Evolutionary conservation across 1,140 invertebrate species (phyloP), one percentile per base, ranked within the genome.

Genomic region (Ephestia elutella): DNA sequence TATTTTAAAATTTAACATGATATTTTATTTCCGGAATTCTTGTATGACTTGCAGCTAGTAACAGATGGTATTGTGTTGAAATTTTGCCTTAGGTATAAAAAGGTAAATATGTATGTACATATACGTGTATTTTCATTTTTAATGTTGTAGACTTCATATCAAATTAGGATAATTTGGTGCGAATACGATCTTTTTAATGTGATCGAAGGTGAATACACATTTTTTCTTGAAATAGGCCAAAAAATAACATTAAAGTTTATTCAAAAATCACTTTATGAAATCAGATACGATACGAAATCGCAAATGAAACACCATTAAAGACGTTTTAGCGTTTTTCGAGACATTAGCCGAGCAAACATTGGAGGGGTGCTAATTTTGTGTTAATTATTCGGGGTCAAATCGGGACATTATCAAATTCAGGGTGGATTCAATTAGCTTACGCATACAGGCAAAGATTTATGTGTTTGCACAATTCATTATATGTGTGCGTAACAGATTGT

Each of bases 341-440:
- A 75, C 75, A 78, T 77, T 78, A 75, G 66, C 59, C 62, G 66
- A 62, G 68, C 63, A 75, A 80, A 78, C 73, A 71, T 66, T 51
- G 44, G 65, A 66, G 65, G 57, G 56, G 56, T 56, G 61, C 70
- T 70, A 77, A 78, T 78, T 77, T 62, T 63, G 66, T 71, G 78
- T 79, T 79, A 79, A 81, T 79, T 75, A 80, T 80, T 79, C 74
- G 63, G 63, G 57, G 66, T 62, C 63, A 62, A 63, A 75, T 68
- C 61, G 62, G 69, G 54, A 54, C 62, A 65, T 69, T 71, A 71
- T 65, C 59, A 65, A 68, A 74, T 66, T 67, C 66, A 62, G 62
- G 63, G 71, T 63, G 72, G 75, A 82, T 74, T 77, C 79, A 80
- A 82, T 82, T 82, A 82, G 73, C 70, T 65, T 70, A n/a, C 25